Evolutionary conservation across 2,888 invertebrate genomes (phyloP).

Genomic region (Drosophila borealis): DNA sequence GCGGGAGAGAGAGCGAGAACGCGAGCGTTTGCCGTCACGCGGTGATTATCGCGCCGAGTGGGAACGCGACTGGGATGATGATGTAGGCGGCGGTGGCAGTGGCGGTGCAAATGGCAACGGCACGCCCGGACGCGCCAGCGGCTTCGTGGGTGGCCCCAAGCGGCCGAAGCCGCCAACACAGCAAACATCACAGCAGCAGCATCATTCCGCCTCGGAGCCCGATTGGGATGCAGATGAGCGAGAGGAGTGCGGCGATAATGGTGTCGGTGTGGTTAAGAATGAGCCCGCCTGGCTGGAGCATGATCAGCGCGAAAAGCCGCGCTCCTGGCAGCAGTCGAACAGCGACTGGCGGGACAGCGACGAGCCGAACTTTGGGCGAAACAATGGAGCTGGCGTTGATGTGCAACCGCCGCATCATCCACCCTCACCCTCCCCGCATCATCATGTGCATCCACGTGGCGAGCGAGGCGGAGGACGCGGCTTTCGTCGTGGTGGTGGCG

Average conservation of each 20-base stretch:
- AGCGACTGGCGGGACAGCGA: constrained; percentile 81
- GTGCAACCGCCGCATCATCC: constrained; percentile 43
- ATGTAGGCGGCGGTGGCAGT: constrained; percentile 36
- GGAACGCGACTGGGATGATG: constrained; percentile 82
- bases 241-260: constrained; percentile 49
- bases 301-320: constrained; percentile 76
- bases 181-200: constrained; percentile 43
- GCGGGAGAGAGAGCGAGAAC: constrained; percentile 70
- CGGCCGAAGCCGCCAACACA: constrained; percentile 51
- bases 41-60: constrained; percentile 81
- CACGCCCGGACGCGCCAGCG: constrained; percentile 70
- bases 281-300: constrained; percentile 72
- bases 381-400: constrained; percentile 40
- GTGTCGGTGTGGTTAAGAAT: constrained; percentile 47
- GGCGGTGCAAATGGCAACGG: constrained; percentile 42
- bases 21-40: constrained; percentile 70
- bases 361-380: constrained; percentile 54
- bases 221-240: constrained; percentile 84
- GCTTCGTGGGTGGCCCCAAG: constrained; percentile 81
- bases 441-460: constrained; percentile 70
- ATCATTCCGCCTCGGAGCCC: constrained; percentile 82
- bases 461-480: constrained; percentile 78
- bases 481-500: constrained; percentile 66
- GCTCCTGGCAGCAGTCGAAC: constrained; percentile 67
- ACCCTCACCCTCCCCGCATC: constrained; percentile 65